phyloP scores from a whole-genome alignment of 2,113 vertebrate species.

The Atrichornis clamosus region DNA sequence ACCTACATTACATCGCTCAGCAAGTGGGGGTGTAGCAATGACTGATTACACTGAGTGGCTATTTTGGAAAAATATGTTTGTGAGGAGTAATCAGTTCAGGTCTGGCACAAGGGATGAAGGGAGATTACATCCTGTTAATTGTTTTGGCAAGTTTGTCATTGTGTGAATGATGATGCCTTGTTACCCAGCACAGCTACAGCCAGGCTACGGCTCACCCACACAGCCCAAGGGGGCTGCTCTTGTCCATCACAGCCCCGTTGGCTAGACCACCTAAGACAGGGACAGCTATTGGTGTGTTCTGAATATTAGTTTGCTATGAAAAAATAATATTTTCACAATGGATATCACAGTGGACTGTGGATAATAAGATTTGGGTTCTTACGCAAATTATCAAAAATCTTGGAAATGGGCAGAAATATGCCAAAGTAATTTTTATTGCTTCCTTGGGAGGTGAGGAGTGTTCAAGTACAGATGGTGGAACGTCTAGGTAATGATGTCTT shows the following conservation, averaged over 20 bases:
- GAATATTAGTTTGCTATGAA: neutral
- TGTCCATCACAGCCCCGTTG: neutral
- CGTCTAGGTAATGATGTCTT: neutral
- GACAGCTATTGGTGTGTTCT: neutral
- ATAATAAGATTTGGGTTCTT: neutral
- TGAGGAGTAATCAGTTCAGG: neutral
- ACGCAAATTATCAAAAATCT: neutral
- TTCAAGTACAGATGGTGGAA: neutral
- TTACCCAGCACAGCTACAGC: neutral
- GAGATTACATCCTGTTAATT: neutral
- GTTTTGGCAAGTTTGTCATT: neutral
- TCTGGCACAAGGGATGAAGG: neutral
- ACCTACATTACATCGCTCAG: neutral
- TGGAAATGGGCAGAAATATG: neutral
- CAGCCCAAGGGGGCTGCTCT: neutral
- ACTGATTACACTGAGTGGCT: neutral
- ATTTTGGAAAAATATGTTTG: constrained; percentile 4
- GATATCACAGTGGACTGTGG: neutral
- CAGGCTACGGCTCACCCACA: neutral
- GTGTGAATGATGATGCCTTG: neutral
- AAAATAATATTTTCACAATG: neutral
- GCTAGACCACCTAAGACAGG: neutral
- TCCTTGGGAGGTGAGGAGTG: neutral
- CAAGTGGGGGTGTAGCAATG: neutral
- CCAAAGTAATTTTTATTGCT: neutral